Evolutionary conservation across 2,888 invertebrate species (phyloP), one percentile per base, ranked within the genome.

Genomic region (Plebejus melissa): DNA sequence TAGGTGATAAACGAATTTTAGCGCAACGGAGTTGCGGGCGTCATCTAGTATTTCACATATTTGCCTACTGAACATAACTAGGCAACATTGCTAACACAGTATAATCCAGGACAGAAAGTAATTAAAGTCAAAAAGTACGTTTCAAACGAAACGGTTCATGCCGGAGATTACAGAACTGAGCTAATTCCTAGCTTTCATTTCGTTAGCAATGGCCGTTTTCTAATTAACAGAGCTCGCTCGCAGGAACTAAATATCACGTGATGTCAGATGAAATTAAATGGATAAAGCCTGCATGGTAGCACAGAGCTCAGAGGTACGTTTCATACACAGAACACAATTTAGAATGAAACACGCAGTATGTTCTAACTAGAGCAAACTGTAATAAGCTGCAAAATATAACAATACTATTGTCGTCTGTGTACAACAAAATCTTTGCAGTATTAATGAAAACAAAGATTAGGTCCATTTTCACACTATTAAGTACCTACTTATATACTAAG

Each of bases 151-250:
- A 69, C 70, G 70, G 22, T 70, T n/a, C 54, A 50, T 54, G 46
- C 72, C 54, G 50, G 72, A 54, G 72, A 72, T 72, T 72, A 72
- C 46, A 72, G 72, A 71, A 72, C 28, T 50, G 50, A 72, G 72
- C 72, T 72, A 72, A 54, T 72, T 54, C 50, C 72, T 72, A 54
- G 72, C 72, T 72, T 72, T 72, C 72, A 72, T 72, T 72, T 72
- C 72, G 72, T 72, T 72, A 72, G 72, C 72, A 54, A 72, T 72
- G 54, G 28, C 72, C 72, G 72, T 72, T 72, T 72, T 54, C 72
- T 72, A 72, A 72, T 72, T 72, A 72, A 54, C 72, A 72, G 46
- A 41, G 50, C 50, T 72, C 72, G 72, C 50, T 72, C 46, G 46
- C 54, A 54, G 50, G 72, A 54, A 72, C 72, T 72, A 72, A 54